Evolutionary conservation across 2,888 invertebrate genomes (phyloP), one percentile per base, ranked within the genome.

Genomic region (Aproaerema taeniolella): DNA sequence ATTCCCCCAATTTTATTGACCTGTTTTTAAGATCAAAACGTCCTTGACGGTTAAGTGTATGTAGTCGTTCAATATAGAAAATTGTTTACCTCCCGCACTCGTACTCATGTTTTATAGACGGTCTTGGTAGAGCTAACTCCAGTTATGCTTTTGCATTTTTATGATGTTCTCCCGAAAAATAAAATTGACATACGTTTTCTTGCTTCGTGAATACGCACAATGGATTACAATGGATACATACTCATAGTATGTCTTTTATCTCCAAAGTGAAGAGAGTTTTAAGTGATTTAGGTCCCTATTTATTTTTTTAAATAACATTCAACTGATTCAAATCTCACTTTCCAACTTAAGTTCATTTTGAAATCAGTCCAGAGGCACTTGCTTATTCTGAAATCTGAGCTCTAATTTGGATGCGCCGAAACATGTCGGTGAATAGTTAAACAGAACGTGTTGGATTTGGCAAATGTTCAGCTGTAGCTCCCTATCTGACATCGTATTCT

Each of bases 371-470:
- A 3, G 34, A 46, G 38, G 42, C 38, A 41, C 45, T 39, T 49
- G 39, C 49, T 58, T 58, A 62, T 57, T n/a, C 50, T 52, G 41
- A 42, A 58, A 58, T 61, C 59, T 53, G 46, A 33, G 49, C 52
- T 54, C 51, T 64, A 53, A 64, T 62, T 58, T 54, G 46, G 52
- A 55, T 51, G 49, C 53, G 59, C 38, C 59, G 60, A 62, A 69
- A 63, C 58, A 55, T 55, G 49, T 44, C 55, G 48, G 52, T 69
- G 63, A 67, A 70, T 70, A 67, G 53, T 65, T 67, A 63, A 68
- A 54, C 55, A 52, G 41, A 34, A 43, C 46, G 49, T 46, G 52
- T 50, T 50, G 51, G 58, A 65, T 68, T 67, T 63, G 60, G 65
- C 65, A 61, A 63, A 56, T 53, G 53, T 57, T 64, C 56, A 49